Evolutionary conservation across 2,888 invertebrate genomes (phyloP).

Genomic region (Tuta absoluta): DNA sequence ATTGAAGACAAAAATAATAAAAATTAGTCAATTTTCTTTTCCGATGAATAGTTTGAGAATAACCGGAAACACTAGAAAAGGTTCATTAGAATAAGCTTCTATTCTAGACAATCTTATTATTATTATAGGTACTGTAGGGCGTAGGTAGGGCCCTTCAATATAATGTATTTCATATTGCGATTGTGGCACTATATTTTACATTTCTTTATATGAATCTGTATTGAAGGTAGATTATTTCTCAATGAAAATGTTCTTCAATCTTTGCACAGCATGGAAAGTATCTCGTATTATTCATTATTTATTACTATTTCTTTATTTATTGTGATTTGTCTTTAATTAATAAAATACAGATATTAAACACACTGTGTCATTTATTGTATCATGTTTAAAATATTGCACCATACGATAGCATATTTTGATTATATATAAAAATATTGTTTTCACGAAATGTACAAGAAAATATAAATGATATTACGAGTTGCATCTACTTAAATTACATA

Average conservation of each 20-base stretch:
- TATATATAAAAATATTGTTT: neutral
- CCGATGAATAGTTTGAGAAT: neutral
- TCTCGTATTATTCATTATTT: too few relatives aligned
- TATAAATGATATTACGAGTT: too few relatives aligned
- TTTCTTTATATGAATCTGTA: neutral
- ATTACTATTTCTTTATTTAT: neutral
- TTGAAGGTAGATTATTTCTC: neutral
- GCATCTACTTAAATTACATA: too few relatives aligned
- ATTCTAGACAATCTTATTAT: too few relatives aligned
- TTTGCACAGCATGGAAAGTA: neutral
- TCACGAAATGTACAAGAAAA: neutral
- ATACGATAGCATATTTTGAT: neutral
- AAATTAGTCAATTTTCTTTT: neutral
- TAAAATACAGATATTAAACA: slow-evolving; percentile 42
- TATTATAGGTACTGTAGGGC: too few relatives aligned
- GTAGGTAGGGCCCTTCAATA: neutral
- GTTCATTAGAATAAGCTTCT: too few relatives aligned
- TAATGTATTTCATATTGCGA: neutral
- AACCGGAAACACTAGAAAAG: too few relatives aligned
- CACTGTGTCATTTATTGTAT: slow-evolving; percentile 48
- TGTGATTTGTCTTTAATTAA: slow-evolving; percentile 16
- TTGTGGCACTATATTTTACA: too few relatives aligned
- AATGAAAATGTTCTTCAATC: neutral
- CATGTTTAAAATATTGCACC: slow-evolving; percentile 55
- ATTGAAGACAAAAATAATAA: slow-evolving; percentile 43